These are phyloP conservation scores for Falco berigora DNA, from an alignment of 2,797 vertebrate species.

Conservation along the genomic window DNA sequence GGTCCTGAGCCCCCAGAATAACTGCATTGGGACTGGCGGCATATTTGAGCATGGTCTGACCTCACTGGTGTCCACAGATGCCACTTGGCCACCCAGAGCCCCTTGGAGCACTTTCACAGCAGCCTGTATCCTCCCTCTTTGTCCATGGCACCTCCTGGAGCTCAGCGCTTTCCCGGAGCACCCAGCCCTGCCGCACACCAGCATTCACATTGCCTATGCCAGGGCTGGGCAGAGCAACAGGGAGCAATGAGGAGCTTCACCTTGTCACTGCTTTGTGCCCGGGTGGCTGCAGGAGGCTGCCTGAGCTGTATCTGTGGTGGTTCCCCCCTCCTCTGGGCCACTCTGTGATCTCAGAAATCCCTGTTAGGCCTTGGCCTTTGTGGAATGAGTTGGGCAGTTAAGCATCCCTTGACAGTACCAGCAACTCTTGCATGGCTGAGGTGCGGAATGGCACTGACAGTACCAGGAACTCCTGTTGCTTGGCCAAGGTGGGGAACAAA, in stretches of 20 bases:
- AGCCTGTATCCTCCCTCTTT: not conserved
- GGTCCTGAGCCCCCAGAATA: not conserved
- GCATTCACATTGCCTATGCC: rapidly evolving
- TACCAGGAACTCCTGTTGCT: too few species aligned
- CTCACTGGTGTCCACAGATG: not conserved
- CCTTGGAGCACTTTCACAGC: not conserved
- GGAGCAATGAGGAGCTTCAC: not conserved
- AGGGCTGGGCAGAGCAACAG: not conserved
- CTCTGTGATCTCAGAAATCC: too few species aligned
- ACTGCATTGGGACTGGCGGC: not conserved
- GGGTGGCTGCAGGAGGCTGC: not conserved
- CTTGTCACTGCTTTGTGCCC: rapidly evolving
- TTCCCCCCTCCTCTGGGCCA: too few species aligned
- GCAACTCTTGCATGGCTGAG: too few species aligned
- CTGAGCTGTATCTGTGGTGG: too few species aligned
- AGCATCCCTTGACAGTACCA: too few species aligned
- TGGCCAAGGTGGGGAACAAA: too few species aligned
- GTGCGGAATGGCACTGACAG: too few species aligned
- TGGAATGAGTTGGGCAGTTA: too few species aligned
- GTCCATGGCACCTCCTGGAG: not conserved
- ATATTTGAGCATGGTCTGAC: not conserved
- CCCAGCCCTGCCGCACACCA: not conserved
- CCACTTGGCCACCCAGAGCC: not conserved
- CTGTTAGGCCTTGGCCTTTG: too few species aligned
- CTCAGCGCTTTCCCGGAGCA: not conserved